Evolutionary conservation across 2,797 vertebrate genomes (phyloP), one percentile per base, ranked within the genome.

Genomic region (Oreortyx pictus): DNA sequence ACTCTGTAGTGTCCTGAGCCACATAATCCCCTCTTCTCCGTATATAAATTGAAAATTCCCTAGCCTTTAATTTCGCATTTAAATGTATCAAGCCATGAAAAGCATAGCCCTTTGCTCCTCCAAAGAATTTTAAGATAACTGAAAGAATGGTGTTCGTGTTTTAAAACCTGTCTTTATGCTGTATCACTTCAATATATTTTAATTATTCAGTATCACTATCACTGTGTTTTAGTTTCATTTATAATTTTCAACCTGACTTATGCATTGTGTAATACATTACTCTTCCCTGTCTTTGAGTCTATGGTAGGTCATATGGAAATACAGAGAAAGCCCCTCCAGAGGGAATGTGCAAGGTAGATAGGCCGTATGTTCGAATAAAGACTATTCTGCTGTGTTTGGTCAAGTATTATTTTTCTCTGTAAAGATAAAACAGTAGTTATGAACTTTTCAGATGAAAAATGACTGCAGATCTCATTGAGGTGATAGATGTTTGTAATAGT

Each of bases 381-480:
- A 41, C 5, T 57, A 14, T 56, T 37, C 13, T 87, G 33, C 10
- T 62, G 0, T 68, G 11, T 37, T 86, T 77, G 35, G 61, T 19
- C 75, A 66, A 88, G 78, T 11, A 3, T 16, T 76, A 67, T 31
- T 84, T 22, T 67, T n/a, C 61, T 88, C 25, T 41, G 54, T 23
- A 90, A 64, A 88, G 57, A 61, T 75, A 66, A 22, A 50, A n/a
- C 31, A 74, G 82, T 39, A 94, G 41, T 75, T 79, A 75, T 25
- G 60, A 92, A 14, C 39, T 82, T 33, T 39, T 74, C 49, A 82
- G 91, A 82, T 84, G 54, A 62, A 61, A 82, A 70, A 23, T 70
- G 77, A 41, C 60, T 64, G 39, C 91, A 94, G 41, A 80, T 88
- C 47, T 84, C 94, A 88, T 29, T 41, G 64, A 66, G 23, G 41